A percentile compares a stretch with the other conserved stretches of the same genome.
phyloP scores from a whole-genome alignment of 30 jellyfish, hydroid and myxozoan genomes.

The Nemopilema nomurai region DNA sequence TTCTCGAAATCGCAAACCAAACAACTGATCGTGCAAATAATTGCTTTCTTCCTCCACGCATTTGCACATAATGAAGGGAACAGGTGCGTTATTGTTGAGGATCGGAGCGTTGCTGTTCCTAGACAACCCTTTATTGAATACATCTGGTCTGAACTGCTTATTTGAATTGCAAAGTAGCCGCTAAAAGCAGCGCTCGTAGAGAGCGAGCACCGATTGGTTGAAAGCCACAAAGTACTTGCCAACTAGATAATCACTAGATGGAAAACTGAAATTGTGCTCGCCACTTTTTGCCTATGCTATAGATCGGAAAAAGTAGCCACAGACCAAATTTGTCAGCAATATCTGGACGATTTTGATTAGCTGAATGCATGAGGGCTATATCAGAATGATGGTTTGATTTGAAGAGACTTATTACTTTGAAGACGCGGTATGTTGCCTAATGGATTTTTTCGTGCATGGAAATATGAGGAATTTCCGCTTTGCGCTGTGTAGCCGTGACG shows the following conservation, averaged over 20 bases:
- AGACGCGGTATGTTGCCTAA: neutral
- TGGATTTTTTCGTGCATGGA: conserved; percentile 4
- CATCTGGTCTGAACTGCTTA: conserved; percentile 60
- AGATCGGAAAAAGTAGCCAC: conserved; percentile 3
- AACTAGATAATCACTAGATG: conserved; percentile 49
- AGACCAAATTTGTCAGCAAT: neutral
- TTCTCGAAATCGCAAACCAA: conserved; percentile 11
- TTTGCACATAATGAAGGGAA: conserved; percentile 54
- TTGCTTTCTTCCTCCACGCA: conserved; percentile 34
- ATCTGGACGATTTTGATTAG: neutral
- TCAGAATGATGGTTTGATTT: neutral
- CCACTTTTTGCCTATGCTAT: conserved; percentile 48
- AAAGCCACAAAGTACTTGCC: conserved; percentile 58
- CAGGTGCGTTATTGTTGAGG: conserved; percentile 74
- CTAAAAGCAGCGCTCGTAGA: conserved; percentile 59
- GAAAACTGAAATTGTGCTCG: conserved; percentile 51
- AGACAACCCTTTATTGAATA: conserved; percentile 66
- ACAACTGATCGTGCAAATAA: conserved; percentile 42
- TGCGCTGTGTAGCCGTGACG: conserved; percentile 31
- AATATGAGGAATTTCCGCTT: conserved; percentile 31
- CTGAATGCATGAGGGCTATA: neutral
- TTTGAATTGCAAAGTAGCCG: conserved; percentile 80
- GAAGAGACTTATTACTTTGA: neutral
- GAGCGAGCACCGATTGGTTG: conserved; percentile 50
- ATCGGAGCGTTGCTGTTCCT: conserved; percentile 63